Conservation (phyloP, 2,113 vertebrate genomes). For the Festucalex cinctus region DNA sequence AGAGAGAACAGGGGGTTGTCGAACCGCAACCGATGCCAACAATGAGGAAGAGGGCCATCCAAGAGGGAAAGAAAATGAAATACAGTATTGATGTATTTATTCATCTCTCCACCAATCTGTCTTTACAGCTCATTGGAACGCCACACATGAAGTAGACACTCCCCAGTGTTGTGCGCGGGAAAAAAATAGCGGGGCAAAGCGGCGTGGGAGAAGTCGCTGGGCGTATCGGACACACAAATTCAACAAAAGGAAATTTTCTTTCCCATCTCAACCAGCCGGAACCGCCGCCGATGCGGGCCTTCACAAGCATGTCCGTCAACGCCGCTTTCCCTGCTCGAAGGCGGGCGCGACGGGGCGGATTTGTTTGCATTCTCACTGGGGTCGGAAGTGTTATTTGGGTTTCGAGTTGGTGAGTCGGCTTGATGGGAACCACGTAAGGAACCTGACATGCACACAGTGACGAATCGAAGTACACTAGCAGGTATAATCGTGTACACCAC, state of each 20-base stretch:
- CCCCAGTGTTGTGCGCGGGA: constrained; percentile 6
- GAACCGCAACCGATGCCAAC: constrained; percentile 35
- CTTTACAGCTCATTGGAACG: not conserved
- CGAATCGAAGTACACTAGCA: not conserved
- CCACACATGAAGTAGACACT: not conserved
- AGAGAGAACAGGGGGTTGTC: constrained; percentile 36
- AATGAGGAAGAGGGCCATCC: constrained; percentile 22
- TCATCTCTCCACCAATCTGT: not conserved
- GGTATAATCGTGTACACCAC: not conserved
- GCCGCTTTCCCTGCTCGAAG: constrained; percentile 15
- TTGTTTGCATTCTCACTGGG: constrained; percentile 62
- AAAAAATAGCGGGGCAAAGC: constrained; percentile 18
- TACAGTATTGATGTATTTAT: not conserved
- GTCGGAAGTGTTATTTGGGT: constrained; percentile 69
- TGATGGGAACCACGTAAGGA: constrained; percentile 33
- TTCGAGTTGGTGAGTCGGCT: constrained; percentile 46
- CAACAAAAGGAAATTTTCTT: constrained; percentile 39
- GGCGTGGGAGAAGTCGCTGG: constrained; percentile 12
- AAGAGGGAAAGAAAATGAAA: constrained; percentile 5
- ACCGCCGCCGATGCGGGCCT: constrained; percentile 58
- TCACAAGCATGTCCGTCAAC: constrained; percentile 65
- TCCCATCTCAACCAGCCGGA: constrained; percentile 19
- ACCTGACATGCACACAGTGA: not conserved
- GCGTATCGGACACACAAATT: constrained; percentile 10
- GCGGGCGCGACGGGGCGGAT: not conserved